Evolutionary conservation across 35 echinoderm and acorn worm genomes (phyloP).

Genomic region (Apostichopus japonicus): DNA sequence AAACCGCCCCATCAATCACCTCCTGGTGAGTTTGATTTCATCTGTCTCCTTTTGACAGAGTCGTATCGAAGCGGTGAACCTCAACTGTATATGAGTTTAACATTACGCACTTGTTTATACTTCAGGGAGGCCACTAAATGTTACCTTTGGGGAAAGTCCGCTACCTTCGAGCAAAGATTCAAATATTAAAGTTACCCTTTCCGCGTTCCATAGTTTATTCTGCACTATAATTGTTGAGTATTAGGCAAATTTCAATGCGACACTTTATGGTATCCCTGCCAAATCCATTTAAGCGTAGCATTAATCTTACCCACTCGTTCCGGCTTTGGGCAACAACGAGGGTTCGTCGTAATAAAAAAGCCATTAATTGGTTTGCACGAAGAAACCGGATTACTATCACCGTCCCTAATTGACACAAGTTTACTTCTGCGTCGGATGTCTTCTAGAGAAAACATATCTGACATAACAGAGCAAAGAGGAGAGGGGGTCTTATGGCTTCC

Average conservation of each 20-base stretch:
- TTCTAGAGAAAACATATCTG: background rate
- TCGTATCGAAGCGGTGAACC: background rate
- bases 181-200: background rate
- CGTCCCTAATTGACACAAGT: background rate
- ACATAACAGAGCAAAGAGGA: too few species aligned
- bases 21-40: background rate
- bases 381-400: conserved; percentile 1
- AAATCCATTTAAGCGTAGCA: conserved; percentile 7
- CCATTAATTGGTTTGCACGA: conserved; percentile 9
- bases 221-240: background rate
- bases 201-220: background rate
- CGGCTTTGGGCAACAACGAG: background rate
- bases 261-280: background rate
- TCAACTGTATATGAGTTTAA: background rate
- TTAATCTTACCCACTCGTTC: conserved; percentile 1
- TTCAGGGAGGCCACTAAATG: background rate
- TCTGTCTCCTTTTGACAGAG: background rate
- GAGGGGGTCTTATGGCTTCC: too few species aligned
- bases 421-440: background rate
- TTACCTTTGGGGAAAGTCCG: background rate
- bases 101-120: background rate
- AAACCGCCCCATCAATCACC: background rate
- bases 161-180: background rate
- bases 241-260: conserved; percentile 8
- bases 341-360: conserved; percentile 1